Conservation (phyloP, 2,888 invertebrate genomes). For the Pandemis heparana region DNA sequence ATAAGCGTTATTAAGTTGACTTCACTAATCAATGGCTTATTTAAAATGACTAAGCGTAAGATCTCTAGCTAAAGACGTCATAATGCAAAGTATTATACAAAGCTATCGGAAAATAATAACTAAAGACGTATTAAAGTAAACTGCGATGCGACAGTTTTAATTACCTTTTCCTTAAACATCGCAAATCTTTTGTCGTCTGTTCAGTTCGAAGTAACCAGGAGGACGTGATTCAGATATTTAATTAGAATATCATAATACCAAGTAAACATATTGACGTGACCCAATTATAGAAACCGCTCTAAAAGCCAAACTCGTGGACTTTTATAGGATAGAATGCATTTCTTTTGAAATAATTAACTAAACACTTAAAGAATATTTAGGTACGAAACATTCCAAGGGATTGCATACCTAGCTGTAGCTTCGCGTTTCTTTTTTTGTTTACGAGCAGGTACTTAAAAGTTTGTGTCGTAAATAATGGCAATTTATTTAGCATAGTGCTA, state of each 20-base stretch:
- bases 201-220: constrained; percentile 26
- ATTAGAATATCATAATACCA: constrained; percentile 25
- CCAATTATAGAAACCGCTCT: constrained; percentile 3
- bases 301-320: not conserved
- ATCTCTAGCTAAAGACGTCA: constrained; percentile 14
- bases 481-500: not conserved
- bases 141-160: constrained; percentile 5
- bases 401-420: not conserved
- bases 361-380: not conserved
- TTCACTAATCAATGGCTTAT: not conserved
- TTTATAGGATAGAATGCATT: not conserved
- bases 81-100: not conserved
- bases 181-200: constrained; percentile 7
- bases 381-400: not conserved
- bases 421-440: not conserved
- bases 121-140: constrained; percentile 17
- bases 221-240: constrained; percentile 35
- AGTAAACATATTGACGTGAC: constrained; percentile 15
- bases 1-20: not conserved
- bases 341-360: not conserved
- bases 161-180: constrained; percentile 27
- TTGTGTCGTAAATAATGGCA: not conserved
- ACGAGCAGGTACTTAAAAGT: too few species aligned
- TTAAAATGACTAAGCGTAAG: constrained; percentile 6
- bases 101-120: constrained; percentile 15